Percentiles rank a stretch among this genome's conserved stretches.
These are phyloP conservation scores for Malurus cyaneus DNA, from an alignment of 2,113 vertebrate genomes.

Conservation along the genomic window DNA sequence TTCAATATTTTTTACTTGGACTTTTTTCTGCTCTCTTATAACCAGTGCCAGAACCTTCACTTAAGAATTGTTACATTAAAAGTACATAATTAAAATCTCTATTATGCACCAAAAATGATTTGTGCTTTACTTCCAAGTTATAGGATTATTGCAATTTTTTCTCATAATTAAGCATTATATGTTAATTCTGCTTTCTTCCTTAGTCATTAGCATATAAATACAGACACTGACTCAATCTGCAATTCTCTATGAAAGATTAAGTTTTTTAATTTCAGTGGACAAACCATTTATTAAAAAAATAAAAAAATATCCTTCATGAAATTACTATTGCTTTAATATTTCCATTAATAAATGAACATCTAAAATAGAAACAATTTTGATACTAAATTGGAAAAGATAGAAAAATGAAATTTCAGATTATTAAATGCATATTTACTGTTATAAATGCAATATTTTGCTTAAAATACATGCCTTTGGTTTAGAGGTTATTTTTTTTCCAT, in stretches of 20 bases:
- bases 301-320: slow-evolving; percentile 9
- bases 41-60: not conserved
- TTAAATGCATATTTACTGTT: not conserved
- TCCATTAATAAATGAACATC: not conserved
- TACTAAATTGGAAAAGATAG: not conserved
- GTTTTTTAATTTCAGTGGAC: slow-evolving; percentile 9
- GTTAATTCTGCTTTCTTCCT: slow-evolving; percentile 60
- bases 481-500: not conserved
- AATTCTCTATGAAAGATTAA: slow-evolving; percentile 51
- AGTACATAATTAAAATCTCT: slow-evolving; percentile 43
- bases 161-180: slow-evolving; percentile 65
- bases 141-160: slow-evolving; percentile 51
- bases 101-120: slow-evolving; percentile 10
- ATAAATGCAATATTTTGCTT: not conserved
- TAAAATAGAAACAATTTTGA: not conserved
- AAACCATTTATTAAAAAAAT: slow-evolving; percentile 41
- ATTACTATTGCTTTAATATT: not conserved
- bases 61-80: slow-evolving; percentile 21
- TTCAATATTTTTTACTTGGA: not conserved
- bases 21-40: not conserved
- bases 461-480: not conserved
- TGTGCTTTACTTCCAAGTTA: slow-evolving; percentile 58
- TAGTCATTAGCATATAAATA: slow-evolving; percentile 62
- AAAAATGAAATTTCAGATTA: not conserved
- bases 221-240: slow-evolving; percentile 10